Evolutionary conservation across 2,888 invertebrate species (phyloP), one percentile per base, ranked within the genome.

Genomic region (Caradrina kadenii): DNA sequence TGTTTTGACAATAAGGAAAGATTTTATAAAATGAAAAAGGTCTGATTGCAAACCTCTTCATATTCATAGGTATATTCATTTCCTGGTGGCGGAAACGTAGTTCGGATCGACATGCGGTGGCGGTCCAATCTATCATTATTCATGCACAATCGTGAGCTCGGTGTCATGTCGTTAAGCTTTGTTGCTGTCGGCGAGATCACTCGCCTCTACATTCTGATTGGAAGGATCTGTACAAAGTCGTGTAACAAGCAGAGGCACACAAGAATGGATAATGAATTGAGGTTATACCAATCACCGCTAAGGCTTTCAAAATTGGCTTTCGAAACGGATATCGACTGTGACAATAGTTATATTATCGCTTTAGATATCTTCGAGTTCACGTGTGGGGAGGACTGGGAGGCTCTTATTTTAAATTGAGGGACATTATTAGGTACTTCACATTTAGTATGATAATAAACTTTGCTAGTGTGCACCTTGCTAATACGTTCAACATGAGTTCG

Each of bases 61-160:
- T 67, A 26, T 55, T 19, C 17, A 49, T 22, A 31, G 45, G 22
- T 48, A 15, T 48, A 31, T 69, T 42, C 17, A 58, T 69, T 49
- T 31, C 42, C 69, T 11, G 31, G 58, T 69, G 42, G 11, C 53
- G 42, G 42, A 15, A 49, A 45, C 49, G 22, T 21, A 49, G 53
- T 19, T 17, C 49, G 5, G 49, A 35, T 52, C 55, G 39, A 22
- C 26, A 52, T 42, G 45, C 15, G 26, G 48, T 39, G 62, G 55
- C n/a, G 61, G 65, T 48, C n/a, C 55, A 70, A 73, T 77, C 61
- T 49, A 56, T 52, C 50, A 48, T 39, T 52, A 31, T 7, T 61
- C 39, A 56, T 61, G 73, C 71, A 71, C 61, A 56, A 70, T 56
- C 56, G 52, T 70, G 55, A 48, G 52, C 48, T 69, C 50, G 3